Conservation (phyloP, 2,888 invertebrate genomes). For the Spodoptera exigua region DNA sequence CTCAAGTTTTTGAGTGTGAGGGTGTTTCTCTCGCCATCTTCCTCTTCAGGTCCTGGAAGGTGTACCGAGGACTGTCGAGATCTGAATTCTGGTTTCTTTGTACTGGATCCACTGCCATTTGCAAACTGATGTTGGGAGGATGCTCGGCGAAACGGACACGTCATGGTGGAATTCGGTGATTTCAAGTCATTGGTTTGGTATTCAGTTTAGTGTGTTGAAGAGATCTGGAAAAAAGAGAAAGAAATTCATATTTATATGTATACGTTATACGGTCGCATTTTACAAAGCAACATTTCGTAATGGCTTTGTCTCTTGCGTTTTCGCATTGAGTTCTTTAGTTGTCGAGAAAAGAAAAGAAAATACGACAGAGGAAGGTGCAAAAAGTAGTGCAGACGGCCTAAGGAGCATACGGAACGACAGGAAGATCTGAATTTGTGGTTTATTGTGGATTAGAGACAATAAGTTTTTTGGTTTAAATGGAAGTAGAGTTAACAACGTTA, state of each 20-base stretch:
- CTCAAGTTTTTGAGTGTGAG: slow-evolving; percentile 94
- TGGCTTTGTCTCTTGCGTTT: no score
- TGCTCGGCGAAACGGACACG: slow-evolving; percentile 89
- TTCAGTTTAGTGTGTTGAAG: slow-evolving; percentile 19
- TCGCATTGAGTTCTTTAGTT: no score
- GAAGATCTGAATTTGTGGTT: no score
- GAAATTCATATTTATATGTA: background rate
- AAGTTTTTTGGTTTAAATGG: no score
- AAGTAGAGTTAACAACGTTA: background rate
- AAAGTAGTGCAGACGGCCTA: background rate
- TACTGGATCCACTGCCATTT: slow-evolving; percentile 80
- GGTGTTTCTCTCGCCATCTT: slow-evolving; percentile 90
- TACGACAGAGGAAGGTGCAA: background rate
- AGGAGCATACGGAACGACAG: background rate
- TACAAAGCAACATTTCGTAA: no score
- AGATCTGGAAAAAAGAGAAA: slow-evolving; percentile 43
- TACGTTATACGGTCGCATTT: no score
- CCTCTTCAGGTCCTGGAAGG: slow-evolving; percentile 90
- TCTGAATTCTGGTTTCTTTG: slow-evolving; percentile 84
- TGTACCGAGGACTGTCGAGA: slow-evolving; percentile 91
- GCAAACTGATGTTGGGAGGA: slow-evolving; percentile 88
- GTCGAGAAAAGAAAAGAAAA: background rate
- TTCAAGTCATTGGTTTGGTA: slow-evolving; percentile 51
- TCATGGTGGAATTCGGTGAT: slow-evolving; percentile 70
- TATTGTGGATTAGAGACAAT: no score